Base-by-base conservation (phyloP, 2,888 invertebrate species). In the Cynaeus angustus region DNA sequence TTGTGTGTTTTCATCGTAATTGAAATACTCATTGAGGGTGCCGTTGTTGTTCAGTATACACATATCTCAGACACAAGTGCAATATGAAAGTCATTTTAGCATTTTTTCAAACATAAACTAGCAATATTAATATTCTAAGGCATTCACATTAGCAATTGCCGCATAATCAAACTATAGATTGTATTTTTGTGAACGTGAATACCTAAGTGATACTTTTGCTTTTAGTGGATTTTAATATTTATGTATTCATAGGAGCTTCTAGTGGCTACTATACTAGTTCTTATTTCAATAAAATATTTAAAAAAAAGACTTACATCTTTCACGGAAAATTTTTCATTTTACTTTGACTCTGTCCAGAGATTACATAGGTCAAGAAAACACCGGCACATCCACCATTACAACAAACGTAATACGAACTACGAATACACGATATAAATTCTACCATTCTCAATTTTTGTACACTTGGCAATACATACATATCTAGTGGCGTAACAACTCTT, bases 111-210 rank as follows among this genome's bases (percentile, higher is more conserved):
- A 53, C 37, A 72, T 66, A 71, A 72, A 73, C 68, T 76, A 75
- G 75, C 75, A 75, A 76, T 76, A 76, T 76, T 59, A 64, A 72
- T 74, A 66, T 73, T 68, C 74, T 77, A 78, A 79, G 77, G 74
- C 76, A 73, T 74, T 74, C 72, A 75, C 74, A 69, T 72, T 71
- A 71, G 71, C 71, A 71, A 71, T 72, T 70, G 61, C 72, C 67
- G 73, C 74, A 73, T 72, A 79, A 76, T 72, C 74, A 75, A 76
- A 77, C 67, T 71, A 74, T 76, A 79, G 77, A 77, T 78, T 79
- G 80, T 81, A 81, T 82, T 82, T 82, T 81, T 82, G 82, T 82
- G 82, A 79, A 81, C 80, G 82, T 82, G 81, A 80, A 81, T 79
- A 78, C 77, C 77, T 80, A 78, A 79, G 81, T 82, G 81, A 82